phyloP scores from a whole-genome alignment of 2,113 vertebrate species.

The Boulengeromyrus knoepffleri region DNA sequence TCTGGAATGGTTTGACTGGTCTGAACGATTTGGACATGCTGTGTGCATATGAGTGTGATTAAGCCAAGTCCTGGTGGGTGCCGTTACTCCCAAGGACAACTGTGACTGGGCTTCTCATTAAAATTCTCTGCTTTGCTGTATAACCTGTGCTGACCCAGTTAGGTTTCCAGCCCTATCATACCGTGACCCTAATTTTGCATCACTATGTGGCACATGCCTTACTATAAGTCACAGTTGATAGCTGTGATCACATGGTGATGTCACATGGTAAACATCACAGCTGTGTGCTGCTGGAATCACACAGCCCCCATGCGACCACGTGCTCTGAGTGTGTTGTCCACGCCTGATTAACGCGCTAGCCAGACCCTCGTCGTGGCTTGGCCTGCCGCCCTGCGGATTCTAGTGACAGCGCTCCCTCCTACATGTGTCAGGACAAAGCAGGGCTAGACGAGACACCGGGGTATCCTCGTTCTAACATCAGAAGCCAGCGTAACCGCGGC shows the following conservation, averaged over 20 bases:
- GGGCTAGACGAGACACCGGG: slow-evolving; percentile 15
- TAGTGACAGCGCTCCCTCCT: slow-evolving; percentile 24
- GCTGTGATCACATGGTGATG: slow-evolving; percentile 36
- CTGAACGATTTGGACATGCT: not conserved
- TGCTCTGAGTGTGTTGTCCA: slow-evolving; percentile 32
- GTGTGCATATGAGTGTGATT: slow-evolving; percentile 1
- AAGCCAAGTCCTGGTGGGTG: not conserved
- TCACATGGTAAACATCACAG: slow-evolving; percentile 39
- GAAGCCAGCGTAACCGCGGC: slow-evolving; percentile 21
- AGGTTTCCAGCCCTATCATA: not conserved
- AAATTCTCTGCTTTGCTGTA: not conserved
- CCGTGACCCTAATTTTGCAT: not conserved
- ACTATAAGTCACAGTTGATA: slow-evolving; percentile 26
- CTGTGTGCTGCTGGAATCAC: slow-evolving; percentile 32
- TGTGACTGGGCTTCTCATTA: not conserved
- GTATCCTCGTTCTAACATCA: slow-evolving; percentile 20
- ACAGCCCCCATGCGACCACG: slow-evolving; percentile 41
- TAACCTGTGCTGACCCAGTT: not conserved
- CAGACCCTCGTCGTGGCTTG: slow-evolving; percentile 43
- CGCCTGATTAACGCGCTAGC: slow-evolving; percentile 57
- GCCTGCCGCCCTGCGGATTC: slow-evolving; percentile 32
- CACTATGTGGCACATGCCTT: slow-evolving; percentile 27
- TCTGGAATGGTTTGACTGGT: not conserved
- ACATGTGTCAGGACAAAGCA: slow-evolving; percentile 16
- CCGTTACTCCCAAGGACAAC: not conserved